These are phyloP conservation scores for Zaprionus obscuricornis DNA, from an alignment of 2,888 invertebrate species.

Conservation along the genomic window DNA sequence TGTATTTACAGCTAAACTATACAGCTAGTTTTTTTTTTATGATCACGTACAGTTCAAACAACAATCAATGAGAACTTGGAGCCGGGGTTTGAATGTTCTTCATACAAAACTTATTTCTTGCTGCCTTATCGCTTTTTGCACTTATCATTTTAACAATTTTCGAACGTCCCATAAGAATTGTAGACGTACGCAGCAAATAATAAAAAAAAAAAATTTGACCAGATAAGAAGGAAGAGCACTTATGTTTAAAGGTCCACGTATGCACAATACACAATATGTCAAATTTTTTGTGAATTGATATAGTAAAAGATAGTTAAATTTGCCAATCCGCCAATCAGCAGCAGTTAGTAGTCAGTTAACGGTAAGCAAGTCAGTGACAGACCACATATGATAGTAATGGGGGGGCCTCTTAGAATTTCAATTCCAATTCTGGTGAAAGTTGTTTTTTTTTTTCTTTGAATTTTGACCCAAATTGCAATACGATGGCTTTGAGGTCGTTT, in stretches of 20 bases:
- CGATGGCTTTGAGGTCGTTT: conserved; percentile 3
- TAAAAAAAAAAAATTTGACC: conserved; percentile 10
- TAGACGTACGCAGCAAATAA: conserved; percentile 53
- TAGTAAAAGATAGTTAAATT: too few relatives aligned
- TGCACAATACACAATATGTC: conserved; percentile 8
- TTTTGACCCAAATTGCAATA: conserved; percentile 56
- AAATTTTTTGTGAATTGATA: too few relatives aligned
- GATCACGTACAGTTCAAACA: too few relatives aligned
- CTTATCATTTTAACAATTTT: conserved; percentile 43
- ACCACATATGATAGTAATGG: neutral
- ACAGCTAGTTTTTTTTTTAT: too few relatives aligned
- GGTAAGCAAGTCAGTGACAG: neutral
- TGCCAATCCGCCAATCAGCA: too few relatives aligned
- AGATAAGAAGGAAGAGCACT: conserved; percentile 26
- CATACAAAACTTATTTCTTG: conserved; percentile 15
- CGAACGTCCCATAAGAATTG: conserved; percentile 42
- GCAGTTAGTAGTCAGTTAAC: conserved; percentile 29
- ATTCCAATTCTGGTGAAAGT: conserved; percentile 54
- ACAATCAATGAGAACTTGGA: too few relatives aligned
- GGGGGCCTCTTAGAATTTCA: too few relatives aligned
- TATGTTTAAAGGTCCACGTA: conserved; percentile 49
- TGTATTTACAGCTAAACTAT: too few relatives aligned
- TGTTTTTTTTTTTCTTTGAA: too few relatives aligned
- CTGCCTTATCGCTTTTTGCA: conserved; percentile 47
- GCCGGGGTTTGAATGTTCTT: too few relatives aligned